phyloP scores from a whole-genome alignment of 2,797 vertebrate genomes.

The Delichon dasypus region DNA sequence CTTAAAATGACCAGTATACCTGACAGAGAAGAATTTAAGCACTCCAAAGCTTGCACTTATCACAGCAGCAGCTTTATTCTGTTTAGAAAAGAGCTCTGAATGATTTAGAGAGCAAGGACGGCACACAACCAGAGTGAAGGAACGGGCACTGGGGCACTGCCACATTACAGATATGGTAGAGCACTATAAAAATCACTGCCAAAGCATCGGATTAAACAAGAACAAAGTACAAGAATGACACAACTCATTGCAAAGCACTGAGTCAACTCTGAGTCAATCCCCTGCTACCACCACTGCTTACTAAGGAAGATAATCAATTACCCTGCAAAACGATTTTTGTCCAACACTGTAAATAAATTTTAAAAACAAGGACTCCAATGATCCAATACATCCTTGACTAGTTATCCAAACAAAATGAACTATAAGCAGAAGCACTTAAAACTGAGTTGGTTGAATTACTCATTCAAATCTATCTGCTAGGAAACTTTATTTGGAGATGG shows the following conservation, averaged over 20 bases:
- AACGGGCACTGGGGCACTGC: neutral
- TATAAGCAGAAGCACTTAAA: constrained; percentile 17
- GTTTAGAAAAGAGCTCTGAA: neutral
- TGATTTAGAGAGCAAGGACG: neutral
- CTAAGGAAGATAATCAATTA: neutral
- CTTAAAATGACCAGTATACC: neutral
- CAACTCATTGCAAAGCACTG: neutral
- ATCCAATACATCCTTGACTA: neutral
- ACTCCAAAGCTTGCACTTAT: neutral
- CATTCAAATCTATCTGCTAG: neutral
- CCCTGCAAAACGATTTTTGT: neutral
- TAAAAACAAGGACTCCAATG: neutral
- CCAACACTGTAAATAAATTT: neutral
- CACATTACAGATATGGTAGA: neutral
- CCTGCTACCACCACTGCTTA: neutral
- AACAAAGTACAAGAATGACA: constrained; percentile 8
- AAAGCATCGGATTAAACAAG: neutral
- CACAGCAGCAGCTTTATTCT: neutral
- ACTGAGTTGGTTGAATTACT: neutral
- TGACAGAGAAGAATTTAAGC: neutral
- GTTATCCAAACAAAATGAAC: constrained; percentile 42
- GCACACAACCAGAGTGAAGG: neutral
- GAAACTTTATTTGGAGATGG: constrained; percentile 58
- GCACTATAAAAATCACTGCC: neutral
- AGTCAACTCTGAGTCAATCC: constrained; percentile 1